phyloP scores from a whole-genome alignment of 2,113 vertebrate species.

The Antigone vipio region DNA sequence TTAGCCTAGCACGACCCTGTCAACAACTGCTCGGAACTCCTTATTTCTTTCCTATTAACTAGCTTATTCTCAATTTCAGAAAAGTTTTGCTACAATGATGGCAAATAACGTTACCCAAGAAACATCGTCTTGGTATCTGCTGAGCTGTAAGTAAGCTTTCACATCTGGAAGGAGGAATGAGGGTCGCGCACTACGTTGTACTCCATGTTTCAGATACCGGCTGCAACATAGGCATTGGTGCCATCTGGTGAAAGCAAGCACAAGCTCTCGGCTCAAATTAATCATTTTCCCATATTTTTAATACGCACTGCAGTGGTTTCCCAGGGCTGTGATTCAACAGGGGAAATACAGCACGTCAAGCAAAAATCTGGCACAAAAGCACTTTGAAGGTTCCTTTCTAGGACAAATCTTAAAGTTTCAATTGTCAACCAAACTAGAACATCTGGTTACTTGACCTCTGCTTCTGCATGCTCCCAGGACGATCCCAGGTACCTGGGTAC shows the following conservation, averaged over 20 bases:
- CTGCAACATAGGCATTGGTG: fast-evolving
- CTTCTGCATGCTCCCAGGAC: not conserved
- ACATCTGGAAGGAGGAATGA: not conserved
- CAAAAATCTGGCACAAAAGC: not conserved
- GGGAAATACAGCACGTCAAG: not conserved
- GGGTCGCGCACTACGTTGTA: not conserved
- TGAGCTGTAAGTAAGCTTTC: not conserved
- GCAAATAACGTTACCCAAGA: not conserved
- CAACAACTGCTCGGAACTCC: not conserved
- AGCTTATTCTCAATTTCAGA: not conserved
- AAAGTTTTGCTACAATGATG: not conserved
- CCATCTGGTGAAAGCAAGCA: not conserved
- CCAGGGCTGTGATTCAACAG: not conserved
- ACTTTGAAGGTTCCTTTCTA: not conserved
- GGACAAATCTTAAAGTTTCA: not conserved
- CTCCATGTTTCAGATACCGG: not conserved
- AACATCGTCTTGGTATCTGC: not conserved
- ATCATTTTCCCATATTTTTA: not conserved
- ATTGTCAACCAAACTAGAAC: not conserved
- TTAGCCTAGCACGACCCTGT: not conserved
- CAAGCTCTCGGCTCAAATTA: not conserved
- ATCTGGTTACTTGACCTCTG: not conserved
- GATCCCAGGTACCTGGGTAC: not conserved
- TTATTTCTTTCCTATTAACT: not conserved
- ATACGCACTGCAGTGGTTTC: not conserved